Evolutionary conservation across 2,888 invertebrate genomes (phyloP), one percentile per base, ranked within the genome.

Genomic region (Hirtodrosophila trivittata): DNA sequence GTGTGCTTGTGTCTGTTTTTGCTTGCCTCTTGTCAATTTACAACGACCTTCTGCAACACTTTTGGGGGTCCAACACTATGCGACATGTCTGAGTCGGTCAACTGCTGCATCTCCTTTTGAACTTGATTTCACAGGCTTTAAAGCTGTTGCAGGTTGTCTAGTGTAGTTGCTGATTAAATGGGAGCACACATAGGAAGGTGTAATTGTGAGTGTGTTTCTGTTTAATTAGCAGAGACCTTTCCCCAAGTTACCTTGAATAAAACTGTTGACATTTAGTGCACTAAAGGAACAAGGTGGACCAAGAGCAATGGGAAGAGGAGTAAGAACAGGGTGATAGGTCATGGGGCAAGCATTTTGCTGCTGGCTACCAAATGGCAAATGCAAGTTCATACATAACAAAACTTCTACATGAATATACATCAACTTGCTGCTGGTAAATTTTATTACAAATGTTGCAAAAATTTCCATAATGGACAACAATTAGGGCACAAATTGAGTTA

Each of bases 401-500:
- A 21, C n/a, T n/a, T n/a, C n/a, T 25, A 28, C 30, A 30, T 14
- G 13, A 32, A 18, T 4, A 7, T 12, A 47, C 46, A 43, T 47
- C 12, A 16, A 13, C n/a, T 39, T 28, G 9, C 16, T 35, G 13
- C 6, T 25, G 13, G n/a, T 28, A 33, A 66, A 42, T 16, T 37
- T 46, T 37, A 33, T 54, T 46, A 51, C 47, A 30, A 39, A 38
- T 41, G 39, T 43, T 63, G 52, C 30, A n/a, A 28, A 32, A 16
- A 33, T 52, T 66, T 60, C 56, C 49, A 43, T 80, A 75, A 84
- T 71, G 71, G 43, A 75, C 38, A 56, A 54, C 57, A 86, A 77
- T 86, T 84, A 77, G 56, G 49, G 16, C 43, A 32, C 32, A 76
- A 80, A 80, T 86, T 84, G 60, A 83, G 84, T 80, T 83, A 76